Evolutionary conservation across 2,888 invertebrate species (phyloP).

Genomic region (Endomychus coccineus): DNA sequence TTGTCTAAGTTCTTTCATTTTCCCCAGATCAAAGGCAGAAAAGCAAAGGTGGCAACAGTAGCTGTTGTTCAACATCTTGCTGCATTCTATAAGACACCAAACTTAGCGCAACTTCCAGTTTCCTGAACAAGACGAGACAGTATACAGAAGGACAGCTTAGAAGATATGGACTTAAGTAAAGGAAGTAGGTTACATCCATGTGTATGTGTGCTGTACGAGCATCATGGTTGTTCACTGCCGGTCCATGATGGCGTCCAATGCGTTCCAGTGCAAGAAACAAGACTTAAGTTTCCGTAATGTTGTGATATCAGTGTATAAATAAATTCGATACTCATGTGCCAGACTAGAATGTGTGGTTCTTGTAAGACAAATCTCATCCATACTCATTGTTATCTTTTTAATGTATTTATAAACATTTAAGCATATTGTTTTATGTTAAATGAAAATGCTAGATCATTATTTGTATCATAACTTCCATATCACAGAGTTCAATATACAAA

Average conservation of each 20-base stretch:
- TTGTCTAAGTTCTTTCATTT: too few species aligned
- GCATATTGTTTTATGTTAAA: background rate
- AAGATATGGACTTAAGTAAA: too few species aligned
- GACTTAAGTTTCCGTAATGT: constrained; percentile 44
- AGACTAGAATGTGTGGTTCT: constrained; percentile 39
- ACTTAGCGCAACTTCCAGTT: background rate
- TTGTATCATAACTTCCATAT: too few species aligned
- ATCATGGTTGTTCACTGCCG: too few species aligned
- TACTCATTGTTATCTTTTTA: constrained; percentile 32
- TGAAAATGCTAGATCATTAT: background rate
- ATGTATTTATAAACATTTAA: constrained; percentile 34
- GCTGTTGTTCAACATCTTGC: constrained; percentile 90
- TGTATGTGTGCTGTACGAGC: too few species aligned
- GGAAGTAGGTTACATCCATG: too few species aligned
- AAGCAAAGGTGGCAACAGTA: constrained; percentile 90
- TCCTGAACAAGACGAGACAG: constrained; percentile 1
- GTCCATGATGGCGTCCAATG: background rate
- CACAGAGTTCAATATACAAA: too few species aligned
- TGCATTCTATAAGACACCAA: constrained; percentile 83
- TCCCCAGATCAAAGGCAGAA: constrained; percentile 90
- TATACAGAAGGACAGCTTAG: background rate
- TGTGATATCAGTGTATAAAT: constrained; percentile 46
- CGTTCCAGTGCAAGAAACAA: too few species aligned
- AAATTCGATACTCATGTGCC: constrained; percentile 42
- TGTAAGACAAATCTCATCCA: constrained; percentile 27